These are phyloP conservation scores for Drosophila subsilvestris DNA, from an alignment of 2,888 invertebrate species.

Conservation along the genomic window DNA sequence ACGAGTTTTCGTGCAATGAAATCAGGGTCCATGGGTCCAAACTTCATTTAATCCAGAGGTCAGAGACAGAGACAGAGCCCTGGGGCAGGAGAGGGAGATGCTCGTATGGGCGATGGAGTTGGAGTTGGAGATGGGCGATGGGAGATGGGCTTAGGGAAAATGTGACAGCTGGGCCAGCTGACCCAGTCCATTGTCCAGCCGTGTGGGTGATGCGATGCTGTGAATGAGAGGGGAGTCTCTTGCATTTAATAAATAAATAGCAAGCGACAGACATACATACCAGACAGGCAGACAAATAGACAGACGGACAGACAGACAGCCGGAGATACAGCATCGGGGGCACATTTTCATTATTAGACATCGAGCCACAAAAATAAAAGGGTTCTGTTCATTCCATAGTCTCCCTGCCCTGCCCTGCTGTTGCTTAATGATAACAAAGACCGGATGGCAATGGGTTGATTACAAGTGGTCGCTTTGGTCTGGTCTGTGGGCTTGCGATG, in stretches of 20 bases:
- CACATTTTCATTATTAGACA: constrained; percentile 64
- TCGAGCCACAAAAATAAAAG: constrained; percentile 42
- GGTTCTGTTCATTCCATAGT: constrained; percentile 42
- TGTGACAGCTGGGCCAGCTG: constrained; percentile 78
- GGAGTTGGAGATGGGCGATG: constrained; percentile 10
- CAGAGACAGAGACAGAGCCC: background rate
- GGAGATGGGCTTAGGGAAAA: constrained; percentile 65
- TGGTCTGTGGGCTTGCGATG: constrained; percentile 20
- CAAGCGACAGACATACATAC: constrained; percentile 49
- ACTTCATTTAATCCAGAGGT: constrained; percentile 60
- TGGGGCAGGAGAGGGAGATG: constrained; percentile 1
- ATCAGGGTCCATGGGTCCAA: constrained; percentile 24
- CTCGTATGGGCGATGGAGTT: constrained; percentile 3
- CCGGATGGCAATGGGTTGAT: constrained; percentile 54
- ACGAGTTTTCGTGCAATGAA: constrained; percentile 56
- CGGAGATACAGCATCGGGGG: constrained; percentile 43
- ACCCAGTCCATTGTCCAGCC: constrained; percentile 51
- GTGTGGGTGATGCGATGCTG: constrained; percentile 14
- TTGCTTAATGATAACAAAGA: constrained; percentile 77
- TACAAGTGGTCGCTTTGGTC: constrained; percentile 25
- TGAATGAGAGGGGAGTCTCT: constrained; percentile 37
- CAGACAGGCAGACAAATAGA: constrained; percentile 42
- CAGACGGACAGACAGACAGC: constrained; percentile 38
- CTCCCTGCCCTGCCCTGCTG: constrained; percentile 22
- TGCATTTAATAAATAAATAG: constrained; percentile 77